phyloP scores from a whole-genome alignment of 1,140 invertebrate species.

The Macrobrachium rosenbergii region DNA sequence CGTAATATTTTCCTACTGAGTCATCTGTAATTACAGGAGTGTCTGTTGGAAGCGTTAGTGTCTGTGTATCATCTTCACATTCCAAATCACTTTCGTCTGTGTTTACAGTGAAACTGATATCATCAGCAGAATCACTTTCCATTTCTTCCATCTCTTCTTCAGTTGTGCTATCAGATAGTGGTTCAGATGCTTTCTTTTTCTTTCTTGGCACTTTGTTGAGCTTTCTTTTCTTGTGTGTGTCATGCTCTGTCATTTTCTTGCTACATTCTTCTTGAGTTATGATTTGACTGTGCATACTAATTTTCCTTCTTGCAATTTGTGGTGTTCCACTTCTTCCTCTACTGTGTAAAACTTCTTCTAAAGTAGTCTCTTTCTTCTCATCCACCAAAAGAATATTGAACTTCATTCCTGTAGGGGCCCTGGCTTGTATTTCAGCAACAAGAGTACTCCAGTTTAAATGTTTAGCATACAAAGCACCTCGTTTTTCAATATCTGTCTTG shows the following conservation, averaged over 20 bases:
- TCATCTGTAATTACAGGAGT: no score
- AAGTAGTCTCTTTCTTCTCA: conserved; percentile 11
- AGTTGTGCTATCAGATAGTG: conserved; percentile 18
- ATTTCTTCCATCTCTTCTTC: conserved; percentile 3
- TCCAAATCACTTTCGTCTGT: background rate
- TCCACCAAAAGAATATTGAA: no score
- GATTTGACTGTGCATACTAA: conserved; percentile 14
- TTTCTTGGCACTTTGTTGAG: no score
- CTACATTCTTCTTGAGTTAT: conserved; percentile 13
- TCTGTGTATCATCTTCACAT: no score
- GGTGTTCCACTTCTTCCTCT: background rate
- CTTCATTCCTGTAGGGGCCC: conserved; percentile 19
- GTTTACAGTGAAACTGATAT: background rate
- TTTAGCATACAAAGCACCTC: conserved; percentile 18
- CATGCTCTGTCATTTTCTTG: background rate
- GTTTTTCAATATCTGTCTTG: conserved; percentile 4
- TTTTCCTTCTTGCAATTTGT: conserved; percentile 9
- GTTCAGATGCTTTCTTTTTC: background rate
- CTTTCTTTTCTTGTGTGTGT: conserved; percentile 12
- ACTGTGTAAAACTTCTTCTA: no score
- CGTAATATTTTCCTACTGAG: no score
- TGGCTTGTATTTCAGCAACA: conserved; percentile 13
- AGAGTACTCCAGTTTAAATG: conserved; percentile 25
- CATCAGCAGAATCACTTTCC: background rate
- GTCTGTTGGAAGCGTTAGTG: no score